Evolutionary conservation across 2,113 vertebrate species (phyloP).

Genomic region (Apodemus speciosus): DNA sequence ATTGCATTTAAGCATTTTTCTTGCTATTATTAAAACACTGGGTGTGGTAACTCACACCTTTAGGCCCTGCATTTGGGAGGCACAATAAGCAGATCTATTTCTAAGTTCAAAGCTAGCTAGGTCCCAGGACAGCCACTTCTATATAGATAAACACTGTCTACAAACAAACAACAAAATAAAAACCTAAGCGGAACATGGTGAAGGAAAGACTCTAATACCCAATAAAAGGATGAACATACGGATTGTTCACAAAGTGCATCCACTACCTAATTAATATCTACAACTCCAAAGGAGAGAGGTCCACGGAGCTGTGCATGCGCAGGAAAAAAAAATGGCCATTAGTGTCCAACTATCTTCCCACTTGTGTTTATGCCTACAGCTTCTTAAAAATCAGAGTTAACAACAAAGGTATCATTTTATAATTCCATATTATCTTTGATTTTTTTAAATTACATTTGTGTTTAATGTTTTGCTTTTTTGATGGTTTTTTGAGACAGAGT

Average conservation of each 20-base stretch:
- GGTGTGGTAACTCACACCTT: background rate
- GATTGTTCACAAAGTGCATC: background rate
- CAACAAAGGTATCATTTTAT: background rate
- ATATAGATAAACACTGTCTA: background rate
- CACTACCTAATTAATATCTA: background rate
- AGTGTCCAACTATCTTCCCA: background rate
- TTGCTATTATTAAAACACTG: background rate
- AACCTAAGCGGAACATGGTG: background rate
- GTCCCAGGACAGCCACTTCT: background rate
- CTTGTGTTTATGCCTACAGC: background rate
- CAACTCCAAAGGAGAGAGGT: background rate
- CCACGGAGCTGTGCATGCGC: no score
- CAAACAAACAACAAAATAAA: background rate
- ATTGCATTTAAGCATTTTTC: background rate
- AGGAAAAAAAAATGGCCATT: background rate
- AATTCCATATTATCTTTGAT: background rate
- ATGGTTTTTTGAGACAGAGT: no score
- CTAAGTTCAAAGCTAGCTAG: background rate
- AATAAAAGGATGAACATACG: background rate
- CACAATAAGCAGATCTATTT: background rate
- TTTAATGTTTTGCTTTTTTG: background rate
- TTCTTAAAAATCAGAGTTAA: background rate
- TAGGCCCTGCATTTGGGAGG: background rate
- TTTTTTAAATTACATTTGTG: background rate
- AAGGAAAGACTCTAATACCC: background rate